These are phyloP conservation scores for Nesidiocoris tenuis DNA, from an alignment of 2,888 invertebrate genomes.

Conservation along the genomic window DNA sequence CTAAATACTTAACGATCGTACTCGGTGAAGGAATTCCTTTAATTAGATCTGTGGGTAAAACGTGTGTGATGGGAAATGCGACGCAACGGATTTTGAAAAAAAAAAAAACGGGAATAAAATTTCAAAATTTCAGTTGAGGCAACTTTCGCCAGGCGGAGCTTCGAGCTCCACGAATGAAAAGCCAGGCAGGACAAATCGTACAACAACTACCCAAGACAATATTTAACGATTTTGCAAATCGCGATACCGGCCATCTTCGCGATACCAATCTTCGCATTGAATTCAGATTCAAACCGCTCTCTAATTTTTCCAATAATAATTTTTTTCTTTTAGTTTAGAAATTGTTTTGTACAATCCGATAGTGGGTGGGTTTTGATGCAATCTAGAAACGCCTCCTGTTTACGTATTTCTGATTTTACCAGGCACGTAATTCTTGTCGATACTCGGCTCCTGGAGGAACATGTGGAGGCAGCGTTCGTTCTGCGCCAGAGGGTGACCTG, in stretches of 20 bases:
- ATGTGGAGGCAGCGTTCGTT: constrained; percentile 99
- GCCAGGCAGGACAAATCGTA: too few relatives aligned
- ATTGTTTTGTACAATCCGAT: constrained; percentile 12
- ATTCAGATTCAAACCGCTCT: background rate
- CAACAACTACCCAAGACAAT: too few relatives aligned
- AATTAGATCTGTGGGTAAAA: too few relatives aligned
- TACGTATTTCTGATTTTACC: constrained; percentile 98
- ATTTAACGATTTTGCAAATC: background rate
- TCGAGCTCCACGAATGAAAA: background rate
- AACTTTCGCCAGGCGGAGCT: background rate
- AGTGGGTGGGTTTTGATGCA: constrained; percentile 8
- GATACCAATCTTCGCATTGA: too few relatives aligned
- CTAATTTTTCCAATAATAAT: background rate
- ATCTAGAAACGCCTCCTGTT: constrained; percentile 53
- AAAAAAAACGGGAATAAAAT: too few relatives aligned
- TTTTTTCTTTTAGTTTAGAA: background rate
- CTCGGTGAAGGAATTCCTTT: background rate
- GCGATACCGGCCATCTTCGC: background rate
- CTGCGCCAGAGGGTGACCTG: constrained; percentile 97
- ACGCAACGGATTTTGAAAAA: too few relatives aligned
- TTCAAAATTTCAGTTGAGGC: background rate
- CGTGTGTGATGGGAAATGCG: too few relatives aligned
- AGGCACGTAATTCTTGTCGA: constrained; percentile 99
- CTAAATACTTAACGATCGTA: background rate
- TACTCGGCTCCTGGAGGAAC: constrained; percentile 95